These are phyloP conservation scores for Crenuchus spilurus DNA, from an alignment of 2,797 vertebrate species.

Conservation along the genomic window DNA sequence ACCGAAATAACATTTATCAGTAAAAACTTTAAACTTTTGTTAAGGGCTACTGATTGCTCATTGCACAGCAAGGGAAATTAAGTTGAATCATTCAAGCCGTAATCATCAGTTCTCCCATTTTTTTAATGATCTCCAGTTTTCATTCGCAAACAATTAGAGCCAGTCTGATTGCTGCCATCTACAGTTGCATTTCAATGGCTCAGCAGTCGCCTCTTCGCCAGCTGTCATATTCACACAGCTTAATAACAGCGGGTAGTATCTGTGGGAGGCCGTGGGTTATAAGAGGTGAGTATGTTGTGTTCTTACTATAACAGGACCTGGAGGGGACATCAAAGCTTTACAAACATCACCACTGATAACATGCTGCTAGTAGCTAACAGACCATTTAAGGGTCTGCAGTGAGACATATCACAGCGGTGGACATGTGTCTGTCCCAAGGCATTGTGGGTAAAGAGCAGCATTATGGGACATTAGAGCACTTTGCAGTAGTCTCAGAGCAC, in stretches of 20 bases:
- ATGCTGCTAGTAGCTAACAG: constrained; percentile 66
- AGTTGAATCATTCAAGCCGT: constrained; percentile 50
- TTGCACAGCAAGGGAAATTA: constrained; percentile 46
- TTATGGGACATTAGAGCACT: constrained; percentile 78
- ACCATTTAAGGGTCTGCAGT: constrained; percentile 71
- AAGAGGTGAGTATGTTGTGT: constrained; percentile 48
- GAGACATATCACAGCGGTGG: constrained; percentile 66
- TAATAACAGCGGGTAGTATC: constrained; percentile 71
- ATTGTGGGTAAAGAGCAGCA: constrained; percentile 77
- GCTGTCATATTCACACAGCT: constrained; percentile 67
- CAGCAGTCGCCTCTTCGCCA: constrained; percentile 61
- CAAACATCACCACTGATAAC: constrained; percentile 66
- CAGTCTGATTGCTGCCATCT: constrained; percentile 68
- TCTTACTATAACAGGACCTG: constrained; percentile 65
- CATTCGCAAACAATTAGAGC: constrained; percentile 62
- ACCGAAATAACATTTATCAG: constrained; percentile 36
- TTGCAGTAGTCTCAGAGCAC: constrained; percentile 73
- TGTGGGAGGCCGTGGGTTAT: constrained; percentile 56
- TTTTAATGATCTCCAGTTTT: constrained; percentile 56
- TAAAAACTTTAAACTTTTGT: constrained; percentile 42
- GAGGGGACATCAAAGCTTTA: constrained; percentile 74
- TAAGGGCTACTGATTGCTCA: constrained; percentile 42
- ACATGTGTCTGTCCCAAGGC: constrained; percentile 68
- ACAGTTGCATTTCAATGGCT: constrained; percentile 63
- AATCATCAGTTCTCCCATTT: constrained; percentile 42